A percentile compares a stretch with the other conserved stretches of the same genome.
Evolutionary conservation across 2,888 invertebrate genomes (phyloP).

Genomic region (Tipula lateralis): DNA sequence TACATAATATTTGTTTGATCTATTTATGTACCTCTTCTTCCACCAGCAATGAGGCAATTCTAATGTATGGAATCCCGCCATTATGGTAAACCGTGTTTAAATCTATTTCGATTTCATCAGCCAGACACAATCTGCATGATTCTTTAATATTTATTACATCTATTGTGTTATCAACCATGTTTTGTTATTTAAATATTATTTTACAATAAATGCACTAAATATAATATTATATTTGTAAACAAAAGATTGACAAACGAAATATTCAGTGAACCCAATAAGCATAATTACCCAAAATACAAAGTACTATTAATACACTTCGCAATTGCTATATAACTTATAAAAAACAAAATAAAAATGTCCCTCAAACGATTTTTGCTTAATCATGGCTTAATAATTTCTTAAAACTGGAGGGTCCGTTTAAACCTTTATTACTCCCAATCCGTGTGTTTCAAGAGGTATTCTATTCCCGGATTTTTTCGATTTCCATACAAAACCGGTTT

Average conservation of each 20-base stretch:
- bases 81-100: background rate
- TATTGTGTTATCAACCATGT: background rate
- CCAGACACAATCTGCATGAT: conserved; percentile 29
- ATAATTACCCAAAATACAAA: too few relatives aligned
- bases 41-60: background rate
- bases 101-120: conserved; percentile 12
- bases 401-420: too few relatives aligned
- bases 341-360: too few relatives aligned
- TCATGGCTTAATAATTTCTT: too few relatives aligned
- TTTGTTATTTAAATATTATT: background rate
- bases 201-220: background rate
- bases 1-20: background rate
- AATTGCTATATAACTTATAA: too few relatives aligned
- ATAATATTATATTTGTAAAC: background rate
- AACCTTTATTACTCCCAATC: too few relatives aligned
- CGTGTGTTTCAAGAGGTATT: too few relatives aligned
- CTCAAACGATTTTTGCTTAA: too few relatives aligned
- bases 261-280: background rate
- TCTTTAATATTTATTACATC: background rate
- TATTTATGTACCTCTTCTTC: background rate
- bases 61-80: background rate
- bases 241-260: background rate
- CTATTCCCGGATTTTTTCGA: too few relatives aligned
- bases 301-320: too few relatives aligned
- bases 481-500: too few relatives aligned